phyloP scores from a whole-genome alignment of 2,797 vertebrate genomes.

The Triplophysa bombifrons region DNA sequence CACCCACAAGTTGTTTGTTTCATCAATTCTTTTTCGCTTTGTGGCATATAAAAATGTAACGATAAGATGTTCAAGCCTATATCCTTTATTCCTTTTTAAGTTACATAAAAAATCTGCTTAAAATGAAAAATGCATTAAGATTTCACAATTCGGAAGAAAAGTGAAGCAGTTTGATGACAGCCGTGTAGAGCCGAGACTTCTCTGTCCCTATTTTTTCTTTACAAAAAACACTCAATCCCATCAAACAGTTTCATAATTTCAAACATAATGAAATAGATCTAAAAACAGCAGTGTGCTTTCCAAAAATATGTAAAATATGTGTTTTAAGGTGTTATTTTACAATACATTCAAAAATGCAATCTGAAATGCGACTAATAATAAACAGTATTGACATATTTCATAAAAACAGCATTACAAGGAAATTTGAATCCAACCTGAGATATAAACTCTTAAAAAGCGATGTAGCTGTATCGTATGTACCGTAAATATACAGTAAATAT shows the following conservation, averaged over 20 bases:
- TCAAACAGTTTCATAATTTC: neutral
- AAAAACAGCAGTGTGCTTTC: conserved; percentile 32
- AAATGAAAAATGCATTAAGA: neutral
- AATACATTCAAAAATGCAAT: conserved; percentile 67
- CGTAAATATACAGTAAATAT: conserved; percentile 1
- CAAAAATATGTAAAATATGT: conserved; percentile 44
- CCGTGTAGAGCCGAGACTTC: conserved; percentile 56
- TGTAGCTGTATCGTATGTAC: neutral
- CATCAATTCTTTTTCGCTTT: neutral
- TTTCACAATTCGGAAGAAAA: neutral
- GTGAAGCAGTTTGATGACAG: conserved; percentile 68
- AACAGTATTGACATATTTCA: conserved; percentile 1
- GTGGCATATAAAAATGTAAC: neutral
- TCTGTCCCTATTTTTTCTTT: conserved; percentile 17
- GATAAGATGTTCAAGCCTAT: neutral
- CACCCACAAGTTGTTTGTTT: neutral
- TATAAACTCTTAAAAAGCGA: neutral
- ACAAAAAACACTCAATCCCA: conserved; percentile 14
- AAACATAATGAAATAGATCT: conserved; percentile 64
- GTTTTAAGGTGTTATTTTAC: conserved; percentile 58
- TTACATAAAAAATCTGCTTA: conserved; percentile 13
- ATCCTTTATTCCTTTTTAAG: conserved; percentile 5
- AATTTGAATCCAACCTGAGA: neutral
- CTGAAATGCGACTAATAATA: conserved; percentile 41
- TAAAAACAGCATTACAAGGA: neutral